A percentile compares a stretch with the other conserved stretches of the same genome.
phyloP scores from a whole-genome alignment of 2,113 vertebrate species.

The Arvicanthis niloticus region DNA sequence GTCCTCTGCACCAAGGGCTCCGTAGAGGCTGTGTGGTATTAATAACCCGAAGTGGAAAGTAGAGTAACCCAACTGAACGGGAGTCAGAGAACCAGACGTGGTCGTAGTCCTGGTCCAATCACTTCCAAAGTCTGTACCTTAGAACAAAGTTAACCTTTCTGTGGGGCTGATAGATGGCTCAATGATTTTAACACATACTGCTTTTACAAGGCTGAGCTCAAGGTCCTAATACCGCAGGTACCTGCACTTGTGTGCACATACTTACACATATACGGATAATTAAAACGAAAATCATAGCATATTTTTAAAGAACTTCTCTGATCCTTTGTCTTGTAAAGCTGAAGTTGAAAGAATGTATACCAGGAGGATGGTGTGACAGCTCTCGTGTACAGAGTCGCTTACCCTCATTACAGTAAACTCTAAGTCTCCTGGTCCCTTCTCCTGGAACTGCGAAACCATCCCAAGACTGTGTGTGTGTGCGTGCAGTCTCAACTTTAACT shows the following conservation, averaged over 20 bases:
- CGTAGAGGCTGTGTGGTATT: neutral
- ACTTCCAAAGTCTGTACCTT: neutral
- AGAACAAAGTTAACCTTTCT: neutral
- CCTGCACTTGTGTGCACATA: neutral
- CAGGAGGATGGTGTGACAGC: neutral
- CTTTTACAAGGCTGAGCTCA: neutral
- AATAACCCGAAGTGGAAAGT: neutral
- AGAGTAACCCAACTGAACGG: fast-evolving
- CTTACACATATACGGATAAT: neutral
- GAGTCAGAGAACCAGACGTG: neutral
- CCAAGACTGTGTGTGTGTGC: no score
- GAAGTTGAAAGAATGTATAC: neutral
- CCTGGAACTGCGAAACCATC: neutral
- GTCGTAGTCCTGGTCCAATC: neutral
- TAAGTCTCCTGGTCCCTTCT: neutral
- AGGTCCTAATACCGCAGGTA: neutral
- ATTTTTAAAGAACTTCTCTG: neutral
- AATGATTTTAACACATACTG: neutral
- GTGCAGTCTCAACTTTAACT: neutral
- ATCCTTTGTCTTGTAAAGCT: neutral
- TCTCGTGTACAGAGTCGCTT: neutral
- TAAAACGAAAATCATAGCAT: neutral
- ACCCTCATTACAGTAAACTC: neutral
- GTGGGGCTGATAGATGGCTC: neutral
- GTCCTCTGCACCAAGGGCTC: neutral